A percentile compares a stretch with the other conserved stretches of the same genome.
Evolutionary conservation across 2,888 invertebrate genomes (phyloP).

Genomic region (Camptogramma bilineatum): DNA sequence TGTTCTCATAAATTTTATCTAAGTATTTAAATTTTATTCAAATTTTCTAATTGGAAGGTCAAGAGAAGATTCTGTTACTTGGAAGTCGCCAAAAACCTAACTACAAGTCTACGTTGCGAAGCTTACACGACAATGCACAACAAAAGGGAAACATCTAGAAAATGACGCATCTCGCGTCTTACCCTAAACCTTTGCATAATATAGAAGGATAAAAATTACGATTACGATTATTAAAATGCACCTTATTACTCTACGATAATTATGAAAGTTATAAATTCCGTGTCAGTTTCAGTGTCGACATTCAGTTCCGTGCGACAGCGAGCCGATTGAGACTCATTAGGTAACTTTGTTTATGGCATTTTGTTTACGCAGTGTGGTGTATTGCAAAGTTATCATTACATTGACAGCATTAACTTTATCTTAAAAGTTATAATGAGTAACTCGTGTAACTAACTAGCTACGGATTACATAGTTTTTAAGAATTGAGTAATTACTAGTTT

Average conservation of each 20-base stretch:
- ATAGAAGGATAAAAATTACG: conserved; percentile 79
- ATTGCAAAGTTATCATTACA: conserved; percentile 53
- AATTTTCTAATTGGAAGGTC: conserved; percentile 80
- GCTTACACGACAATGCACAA: conserved; percentile 80
- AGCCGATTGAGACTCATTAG: conserved; percentile 46
- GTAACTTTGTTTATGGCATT: conserved; percentile 60
- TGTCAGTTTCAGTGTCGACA: conserved; percentile 44
- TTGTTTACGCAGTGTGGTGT: conserved; percentile 46
- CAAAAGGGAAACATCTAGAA: conserved; percentile 80
- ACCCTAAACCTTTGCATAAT: conserved; percentile 73
- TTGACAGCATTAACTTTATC: conserved; percentile 61
- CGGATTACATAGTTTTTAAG: conserved; percentile 77
- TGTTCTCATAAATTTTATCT: conserved; percentile 69
- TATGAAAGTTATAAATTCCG: conserved; percentile 66
- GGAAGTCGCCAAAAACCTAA: conserved; percentile 82
- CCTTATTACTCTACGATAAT: conserved; percentile 76
- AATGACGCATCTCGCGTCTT: conserved; percentile 73
- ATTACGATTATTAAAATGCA: conserved; percentile 80
- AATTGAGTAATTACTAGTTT: conserved; percentile 77
- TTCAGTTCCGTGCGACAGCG: conserved; percentile 34
- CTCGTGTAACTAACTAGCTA: conserved; percentile 72
- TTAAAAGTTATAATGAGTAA: conserved; percentile 62
- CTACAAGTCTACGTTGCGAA: conserved; percentile 79
- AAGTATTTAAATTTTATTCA: conserved; percentile 65
- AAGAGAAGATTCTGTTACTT: conserved; percentile 79